Evolutionary conservation across 2,797 vertebrate genomes (phyloP).

Genomic region (Myotis findleyi): DNA sequence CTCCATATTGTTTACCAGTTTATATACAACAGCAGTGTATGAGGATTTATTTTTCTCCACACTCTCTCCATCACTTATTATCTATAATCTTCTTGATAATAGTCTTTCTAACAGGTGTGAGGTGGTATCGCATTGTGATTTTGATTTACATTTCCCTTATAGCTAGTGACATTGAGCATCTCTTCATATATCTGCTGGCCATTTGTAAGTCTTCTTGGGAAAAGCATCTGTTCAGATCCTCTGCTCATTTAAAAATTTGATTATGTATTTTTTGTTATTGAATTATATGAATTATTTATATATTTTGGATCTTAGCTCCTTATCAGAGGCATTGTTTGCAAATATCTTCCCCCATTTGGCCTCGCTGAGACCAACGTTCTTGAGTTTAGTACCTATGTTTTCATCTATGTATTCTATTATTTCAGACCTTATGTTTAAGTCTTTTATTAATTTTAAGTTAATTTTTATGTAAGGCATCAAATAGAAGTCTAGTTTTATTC

Average conservation of each 20-base stretch:
- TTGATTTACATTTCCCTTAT: background rate
- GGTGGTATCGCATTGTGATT: background rate
- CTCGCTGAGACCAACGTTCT: background rate
- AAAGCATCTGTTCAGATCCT: background rate
- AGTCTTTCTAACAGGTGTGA: background rate
- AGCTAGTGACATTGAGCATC: background rate
- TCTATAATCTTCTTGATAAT: background rate
- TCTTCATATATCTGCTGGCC: background rate
- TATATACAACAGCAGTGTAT: background rate
- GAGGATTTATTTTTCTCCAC: background rate
- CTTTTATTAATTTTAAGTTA: background rate
- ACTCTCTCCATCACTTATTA: background rate
- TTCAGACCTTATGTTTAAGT: background rate
- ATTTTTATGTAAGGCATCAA: background rate
- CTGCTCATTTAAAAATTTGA: background rate
- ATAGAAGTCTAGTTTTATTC: background rate
- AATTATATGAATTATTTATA: background rate
- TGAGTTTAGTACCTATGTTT: background rate
- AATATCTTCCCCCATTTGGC: background rate
- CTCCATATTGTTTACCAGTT: background rate
- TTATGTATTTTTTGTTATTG: background rate
- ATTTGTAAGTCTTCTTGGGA: background rate
- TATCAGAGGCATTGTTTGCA: background rate
- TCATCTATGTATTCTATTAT: background rate
- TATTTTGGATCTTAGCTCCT: background rate